Base-by-base conservation (phyloP, 2,113 vertebrate species). In the Myodes glareolus region DNA sequence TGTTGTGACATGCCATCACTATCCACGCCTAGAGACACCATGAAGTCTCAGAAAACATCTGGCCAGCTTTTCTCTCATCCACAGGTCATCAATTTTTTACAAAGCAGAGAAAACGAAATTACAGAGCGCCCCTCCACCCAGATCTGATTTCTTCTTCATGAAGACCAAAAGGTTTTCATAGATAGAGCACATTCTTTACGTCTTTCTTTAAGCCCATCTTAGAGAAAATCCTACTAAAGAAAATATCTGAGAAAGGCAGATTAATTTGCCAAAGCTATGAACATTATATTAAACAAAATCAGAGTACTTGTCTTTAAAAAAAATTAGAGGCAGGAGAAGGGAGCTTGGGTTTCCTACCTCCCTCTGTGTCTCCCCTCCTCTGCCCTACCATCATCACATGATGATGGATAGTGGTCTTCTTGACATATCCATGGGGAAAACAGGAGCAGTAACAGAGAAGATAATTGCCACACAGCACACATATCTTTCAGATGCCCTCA, bases 161-260 rank as follows among this genome's bases (percentile, higher is more conserved):
- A 94, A 67, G 81, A 72, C 94, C 85, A 85, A 92, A 42, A 17
- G 7, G 39, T 94, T 94, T 91, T 87, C 68, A 65, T 93, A 89
- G 27, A 75, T 33, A 42, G 55, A 92, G 82, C 87, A 78, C 55
- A 91, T 94, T 91, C 61, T 87, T 95, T 86, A 77, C 77, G 65
- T 90, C 45, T 70, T 92, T 92, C 88, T 78, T 95, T 94, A 96
- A 96, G 33, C 61, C n/a, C 11, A 55, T 85, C n/a, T 97, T 82
- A 87, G 63, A 82, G 87, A 92, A 96, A 96, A 95, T 89, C 93
- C 67, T 88, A 70, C 36, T 77, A 25, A 78, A 67, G 33, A 88
- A 96, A 95, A 33, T 92, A 95, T 65, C 47, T 47, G 50, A 72
- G 91, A 92, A 92, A 92, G 27, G 63, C 45, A 61, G 17, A 25